Evolutionary conservation across 2,888 invertebrate genomes (phyloP).

Genomic region (Drosophila anceps): DNA sequence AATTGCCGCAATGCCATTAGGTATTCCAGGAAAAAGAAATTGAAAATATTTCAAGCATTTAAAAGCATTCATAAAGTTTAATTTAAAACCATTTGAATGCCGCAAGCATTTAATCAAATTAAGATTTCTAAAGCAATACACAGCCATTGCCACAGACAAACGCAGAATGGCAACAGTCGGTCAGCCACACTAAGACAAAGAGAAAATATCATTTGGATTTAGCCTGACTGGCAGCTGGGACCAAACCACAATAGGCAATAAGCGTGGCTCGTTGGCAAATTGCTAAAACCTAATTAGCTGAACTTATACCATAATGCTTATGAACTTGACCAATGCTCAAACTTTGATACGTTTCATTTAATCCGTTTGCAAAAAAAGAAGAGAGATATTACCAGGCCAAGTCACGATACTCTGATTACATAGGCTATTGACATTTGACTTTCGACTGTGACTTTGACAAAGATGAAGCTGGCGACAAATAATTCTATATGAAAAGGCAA

Average conservation of each 20-base stretch:
- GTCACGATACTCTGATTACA: constrained; percentile 37
- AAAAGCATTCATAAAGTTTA: not conserved
- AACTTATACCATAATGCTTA: constrained; percentile 39
- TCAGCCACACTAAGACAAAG: constrained; percentile 28
- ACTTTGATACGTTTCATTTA: constrained; percentile 26
- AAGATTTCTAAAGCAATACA: constrained; percentile 1
- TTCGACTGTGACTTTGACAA: constrained; percentile 19
- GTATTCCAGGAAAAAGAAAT: not conserved
- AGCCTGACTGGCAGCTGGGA: constrained; percentile 4
- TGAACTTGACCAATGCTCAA: constrained; percentile 43
- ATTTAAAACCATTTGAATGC: not conserved
- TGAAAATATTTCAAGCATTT: constrained; percentile 18
- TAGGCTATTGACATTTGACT: constrained; percentile 67
- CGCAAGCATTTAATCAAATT: constrained; percentile 32
- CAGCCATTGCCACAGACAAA: constrained; percentile 18
- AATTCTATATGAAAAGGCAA: constrained; percentile 19
- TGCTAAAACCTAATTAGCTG: constrained; percentile 61
- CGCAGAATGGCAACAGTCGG: constrained; percentile 6
- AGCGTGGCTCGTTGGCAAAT: constrained; percentile 50
- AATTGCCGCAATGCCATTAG: constrained; percentile 9
- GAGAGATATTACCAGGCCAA: constrained; percentile 7
- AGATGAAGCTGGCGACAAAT: constrained; percentile 24
- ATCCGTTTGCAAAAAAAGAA: not conserved
- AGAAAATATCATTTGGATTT: constrained; percentile 13
- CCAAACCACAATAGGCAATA: constrained; percentile 58